Conservation (phyloP, 2,888 invertebrate species). For the Torymus auratus region DNA sequence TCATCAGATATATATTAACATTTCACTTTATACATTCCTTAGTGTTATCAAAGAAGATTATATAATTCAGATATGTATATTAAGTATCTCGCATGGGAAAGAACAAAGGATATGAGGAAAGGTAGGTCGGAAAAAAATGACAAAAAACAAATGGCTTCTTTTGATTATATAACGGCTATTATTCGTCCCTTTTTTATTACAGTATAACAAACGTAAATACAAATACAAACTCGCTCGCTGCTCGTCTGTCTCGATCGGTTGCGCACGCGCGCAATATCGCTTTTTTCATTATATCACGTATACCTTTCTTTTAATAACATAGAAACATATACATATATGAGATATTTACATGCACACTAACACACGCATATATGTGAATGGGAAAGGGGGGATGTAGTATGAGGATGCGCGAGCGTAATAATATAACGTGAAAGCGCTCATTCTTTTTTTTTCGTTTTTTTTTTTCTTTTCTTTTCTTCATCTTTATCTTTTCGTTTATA, state of each 20-base stretch:
- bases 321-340: constrained; percentile 6
- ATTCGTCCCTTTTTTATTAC: constrained; percentile 67
- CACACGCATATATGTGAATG: constrained; percentile 16
- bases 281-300: constrained; percentile 33
- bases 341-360: not conserved
- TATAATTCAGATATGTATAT: constrained; percentile 28
- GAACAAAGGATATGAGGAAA: too few species aligned
- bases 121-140: too few species aligned
- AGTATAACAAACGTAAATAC: constrained; percentile 73
- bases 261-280: not conserved
- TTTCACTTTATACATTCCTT: too few species aligned
- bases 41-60: not conserved
- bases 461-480: not conserved
- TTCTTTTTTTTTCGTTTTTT: constrained; percentile 15
- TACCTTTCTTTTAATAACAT: constrained; percentile 8
- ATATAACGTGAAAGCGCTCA: constrained; percentile 26
- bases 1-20: constrained; percentile 4
- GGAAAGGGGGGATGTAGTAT: not conserved
- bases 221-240: constrained; percentile 60
- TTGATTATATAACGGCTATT: constrained; percentile 69
- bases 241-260: not conserved
- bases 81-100: too few species aligned
- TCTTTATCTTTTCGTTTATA: too few species aligned
- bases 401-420: not conserved
- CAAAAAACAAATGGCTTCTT: too few species aligned